Percentiles rank a stretch among this genome's conserved stretches.
These are phyloP conservation scores for Drosophila ercepeae DNA, from an alignment of 1,140 invertebrate genomes.

Conservation along the genomic window DNA sequence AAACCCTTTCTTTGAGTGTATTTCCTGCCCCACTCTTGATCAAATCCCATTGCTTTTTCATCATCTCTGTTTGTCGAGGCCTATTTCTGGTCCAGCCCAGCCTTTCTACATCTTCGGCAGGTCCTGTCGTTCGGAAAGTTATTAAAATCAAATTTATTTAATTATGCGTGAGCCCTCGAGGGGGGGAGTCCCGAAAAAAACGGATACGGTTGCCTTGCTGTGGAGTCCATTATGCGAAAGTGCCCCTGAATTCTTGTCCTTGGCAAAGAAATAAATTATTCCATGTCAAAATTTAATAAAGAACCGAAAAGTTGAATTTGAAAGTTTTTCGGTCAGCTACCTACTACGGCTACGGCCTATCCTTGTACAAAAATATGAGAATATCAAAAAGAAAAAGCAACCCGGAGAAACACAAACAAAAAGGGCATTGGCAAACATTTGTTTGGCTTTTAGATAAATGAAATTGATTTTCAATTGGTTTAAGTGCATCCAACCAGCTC, in stretches of 20 bases:
- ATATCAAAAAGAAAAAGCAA: not conserved
- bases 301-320: slow-evolving; percentile 38
- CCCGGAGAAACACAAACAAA: slow-evolving; percentile 22
- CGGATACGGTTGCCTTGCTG: slow-evolving; percentile 18
- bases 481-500: slow-evolving; percentile 55
- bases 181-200: not conserved
- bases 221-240: slow-evolving; percentile 13
- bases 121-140: slow-evolving; percentile 40
- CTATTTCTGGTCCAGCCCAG: slow-evolving; percentile 17
- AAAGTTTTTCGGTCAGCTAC: slow-evolving; percentile 41
- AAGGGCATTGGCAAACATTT: slow-evolving; percentile 55
- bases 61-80: slow-evolving; percentile 19
- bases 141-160: slow-evolving; percentile 76
- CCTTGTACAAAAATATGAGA: not conserved
- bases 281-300: slow-evolving; percentile 67
- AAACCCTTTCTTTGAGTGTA: not conserved
- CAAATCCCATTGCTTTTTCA: not conserved
- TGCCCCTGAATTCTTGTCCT: slow-evolving; percentile 1
- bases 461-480: slow-evolving; percentile 77
- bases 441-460: slow-evolving; percentile 75
- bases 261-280: slow-evolving; percentile 61
- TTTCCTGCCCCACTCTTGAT: not conserved
- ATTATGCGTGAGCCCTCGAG: slow-evolving; percentile 52
- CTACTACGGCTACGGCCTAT: no score
- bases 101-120: not conserved